Evolutionary conservation across 2,888 invertebrate genomes (phyloP).

Genomic region (Leptinotarsa juncta): DNA sequence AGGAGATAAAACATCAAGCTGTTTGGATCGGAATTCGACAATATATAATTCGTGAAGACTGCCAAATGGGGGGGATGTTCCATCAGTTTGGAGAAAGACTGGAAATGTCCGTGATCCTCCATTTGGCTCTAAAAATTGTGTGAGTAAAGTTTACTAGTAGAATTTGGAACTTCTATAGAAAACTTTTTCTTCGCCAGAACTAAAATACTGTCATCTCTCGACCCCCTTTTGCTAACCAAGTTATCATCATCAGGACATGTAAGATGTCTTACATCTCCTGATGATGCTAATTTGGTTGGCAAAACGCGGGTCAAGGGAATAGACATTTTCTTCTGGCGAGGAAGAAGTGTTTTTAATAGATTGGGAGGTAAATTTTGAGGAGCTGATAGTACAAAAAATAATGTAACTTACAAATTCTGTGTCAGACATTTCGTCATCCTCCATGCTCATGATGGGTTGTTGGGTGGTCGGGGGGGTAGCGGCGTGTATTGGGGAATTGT

Average conservation of each 20-base stretch:
- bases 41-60: constrained; percentile 92
- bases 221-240: too few species aligned
- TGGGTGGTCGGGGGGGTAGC: constrained; percentile 69
- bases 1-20: constrained; percentile 84
- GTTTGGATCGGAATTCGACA: constrained; percentile 81
- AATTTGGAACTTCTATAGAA: too few species aligned
- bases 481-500: constrained; percentile 64
- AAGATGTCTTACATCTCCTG: too few species aligned
- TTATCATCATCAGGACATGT: too few species aligned
- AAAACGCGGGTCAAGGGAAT: too few species aligned
- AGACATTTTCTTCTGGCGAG: too few species aligned
- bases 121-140: constrained; percentile 72
- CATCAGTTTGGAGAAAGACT: constrained; percentile 82
- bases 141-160: background rate
- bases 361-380: constrained; percentile 24
- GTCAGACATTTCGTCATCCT: constrained; percentile 93
- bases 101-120: constrained; percentile 91
- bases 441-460: constrained; percentile 92
- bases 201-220: too few species aligned
- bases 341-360: background rate
- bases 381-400: background rate
- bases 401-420: constrained; percentile 78
- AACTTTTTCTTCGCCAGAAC: too few species aligned
- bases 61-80: constrained; percentile 92
- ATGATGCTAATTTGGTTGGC: too few species aligned